Evolutionary conservation across 2,888 invertebrate species (phyloP).

Genomic region (Linnaemya tessellans): DNA sequence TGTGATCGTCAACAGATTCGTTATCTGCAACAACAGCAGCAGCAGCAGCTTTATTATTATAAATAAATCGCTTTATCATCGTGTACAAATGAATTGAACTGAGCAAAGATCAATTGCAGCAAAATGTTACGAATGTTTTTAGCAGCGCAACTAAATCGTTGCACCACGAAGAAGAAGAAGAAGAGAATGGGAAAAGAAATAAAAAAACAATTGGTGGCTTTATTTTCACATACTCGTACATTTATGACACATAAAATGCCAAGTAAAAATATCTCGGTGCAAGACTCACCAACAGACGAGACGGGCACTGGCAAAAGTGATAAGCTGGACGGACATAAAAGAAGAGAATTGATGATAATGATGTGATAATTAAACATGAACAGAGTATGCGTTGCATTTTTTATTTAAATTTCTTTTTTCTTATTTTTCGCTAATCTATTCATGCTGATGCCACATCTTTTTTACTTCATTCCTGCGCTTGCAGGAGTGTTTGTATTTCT

Average conservation of each 20-base stretch:
- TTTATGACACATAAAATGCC: conserved; percentile 30
- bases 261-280: neutral
- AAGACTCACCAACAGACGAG: neutral
- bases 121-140: conserved; percentile 28
- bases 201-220: conserved; percentile 23
- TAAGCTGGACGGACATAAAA: conserved; percentile 49
- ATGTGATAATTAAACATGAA: conserved; percentile 71
- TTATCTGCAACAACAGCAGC: conserved; percentile 12
- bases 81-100: conserved; percentile 17
- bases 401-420: too few species aligned
- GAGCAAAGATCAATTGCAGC: conserved; percentile 31
- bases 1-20: neutral
- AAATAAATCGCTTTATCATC: conserved; percentile 25
- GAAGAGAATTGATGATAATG: conserved; percentile 70
- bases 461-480: neutral
- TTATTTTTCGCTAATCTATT: neutral
- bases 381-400: conserved; percentile 21
- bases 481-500: neutral
- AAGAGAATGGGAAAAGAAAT: neutral
- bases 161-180: neutral
- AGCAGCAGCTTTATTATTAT: neutral
- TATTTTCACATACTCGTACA: conserved; percentile 50
- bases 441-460: conserved; percentile 14
- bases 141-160: conserved; percentile 46
- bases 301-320: conserved; percentile 40